Evolutionary conservation across 2,888 invertebrate genomes (phyloP).

Genomic region (Dendrolimus pini): DNA sequence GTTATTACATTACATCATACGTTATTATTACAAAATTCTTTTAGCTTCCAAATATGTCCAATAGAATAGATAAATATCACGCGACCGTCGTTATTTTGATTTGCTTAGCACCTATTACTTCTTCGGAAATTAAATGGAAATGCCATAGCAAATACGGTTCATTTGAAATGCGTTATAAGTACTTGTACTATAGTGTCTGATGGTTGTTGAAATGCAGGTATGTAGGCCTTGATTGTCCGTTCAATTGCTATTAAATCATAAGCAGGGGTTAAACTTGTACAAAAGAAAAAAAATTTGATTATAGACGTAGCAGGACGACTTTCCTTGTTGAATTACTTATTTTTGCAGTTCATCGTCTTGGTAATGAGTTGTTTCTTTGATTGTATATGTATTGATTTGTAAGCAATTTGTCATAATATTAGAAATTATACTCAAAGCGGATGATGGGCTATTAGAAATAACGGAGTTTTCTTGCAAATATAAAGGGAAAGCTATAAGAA

Average conservation of each 20-base stretch:
- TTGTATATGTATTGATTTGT: too few relatives aligned
- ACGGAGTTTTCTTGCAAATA: too few relatives aligned
- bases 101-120: conserved; percentile 39
- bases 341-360: too few relatives aligned
- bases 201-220: conserved; percentile 10
- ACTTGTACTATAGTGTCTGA: conserved; percentile 7
- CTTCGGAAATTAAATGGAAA: conserved; percentile 46
- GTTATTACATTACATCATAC: conserved; percentile 26
- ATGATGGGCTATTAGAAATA: too few relatives aligned
- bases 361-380: too few relatives aligned
- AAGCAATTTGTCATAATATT: too few relatives aligned
- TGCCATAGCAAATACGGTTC: conserved; percentile 50
- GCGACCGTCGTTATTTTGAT: conserved; percentile 63
- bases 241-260: conserved; percentile 20
- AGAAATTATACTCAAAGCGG: too few relatives aligned
- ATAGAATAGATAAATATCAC: conserved; percentile 46
- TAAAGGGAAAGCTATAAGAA: too few relatives aligned
- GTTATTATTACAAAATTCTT: conserved; percentile 37
- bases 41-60: conserved; percentile 29
- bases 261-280: conserved; percentile 4
- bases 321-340: too few relatives aligned
- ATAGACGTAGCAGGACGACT: not conserved
- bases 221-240: conserved; percentile 11
- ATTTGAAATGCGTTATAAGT: conserved; percentile 41
- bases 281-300: not conserved